Evolutionary conservation across 2,888 invertebrate species (phyloP), one percentile per base, ranked within the genome.

Genomic region (Troides aeacus): DNA sequence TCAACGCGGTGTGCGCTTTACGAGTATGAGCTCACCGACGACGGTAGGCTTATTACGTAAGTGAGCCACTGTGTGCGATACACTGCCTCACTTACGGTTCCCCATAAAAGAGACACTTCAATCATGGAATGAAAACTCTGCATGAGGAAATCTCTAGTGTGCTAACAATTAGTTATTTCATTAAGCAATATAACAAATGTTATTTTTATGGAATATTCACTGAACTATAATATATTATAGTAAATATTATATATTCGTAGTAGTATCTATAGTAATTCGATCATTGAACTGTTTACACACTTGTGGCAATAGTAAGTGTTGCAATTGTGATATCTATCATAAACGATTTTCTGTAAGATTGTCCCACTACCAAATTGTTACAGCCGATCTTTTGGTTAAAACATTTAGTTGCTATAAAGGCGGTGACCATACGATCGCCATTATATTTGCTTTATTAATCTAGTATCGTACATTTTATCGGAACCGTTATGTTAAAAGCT

Each of bases 41-140:
- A 60, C 60, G 30, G 60, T 30, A 60, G 39, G 36, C 36, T 17
- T 36, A 60, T 60, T 60, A 39, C 60, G 60, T 60, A 60, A 60
- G 60, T 60, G 36, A 36, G 17, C 15, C 24, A 39, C 39, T 60
- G 36, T 60, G 24, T 30, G 30, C 21, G 21, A 57, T 21, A 57
- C 57, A 57, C 57, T 8, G 21, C 57, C 21, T 57, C 57, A 6
- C 57, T 57, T 60, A 60, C 39, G 60, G 60, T 15, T 60, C 17
- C 6, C 36, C 59, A 17, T 59, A 59, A 59, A 59, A 59, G 23
- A 59, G 12, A 24, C 21, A 59, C 59, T 30, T 59, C 59, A 59
- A 59, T 59, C 12, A 59, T 30, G 30, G 17, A 58, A 58, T 56
- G 56, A 57, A 57, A 57, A 57, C 18, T 6, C 18, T 21, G 30